phyloP scores from a whole-genome alignment of 35 echinoderm and acorn worm genomes.

The Apostichopus parvimensis region DNA sequence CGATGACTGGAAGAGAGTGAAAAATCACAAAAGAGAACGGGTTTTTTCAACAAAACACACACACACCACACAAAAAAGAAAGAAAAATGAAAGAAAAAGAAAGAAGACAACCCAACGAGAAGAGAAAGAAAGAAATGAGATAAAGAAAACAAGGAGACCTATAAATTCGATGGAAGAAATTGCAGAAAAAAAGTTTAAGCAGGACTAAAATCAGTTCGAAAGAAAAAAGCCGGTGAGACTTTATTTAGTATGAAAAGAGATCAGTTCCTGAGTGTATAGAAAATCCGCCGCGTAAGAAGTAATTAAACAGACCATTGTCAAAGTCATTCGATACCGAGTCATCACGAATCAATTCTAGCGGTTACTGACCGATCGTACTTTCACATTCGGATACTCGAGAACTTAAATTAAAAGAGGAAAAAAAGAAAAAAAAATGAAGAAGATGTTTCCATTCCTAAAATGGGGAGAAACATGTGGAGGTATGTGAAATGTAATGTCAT shows the following conservation, averaged over 20 bases:
- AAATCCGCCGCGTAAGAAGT: slow-evolving; percentile 17
- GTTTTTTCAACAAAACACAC: not conserved
- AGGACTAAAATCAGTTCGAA: not conserved
- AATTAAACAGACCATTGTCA: slow-evolving; percentile 29
- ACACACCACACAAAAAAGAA: not conserved
- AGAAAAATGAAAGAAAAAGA: not conserved
- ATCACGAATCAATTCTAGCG: slow-evolving; percentile 25
- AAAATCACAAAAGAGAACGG: slow-evolving; percentile 25
- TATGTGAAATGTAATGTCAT: no score
- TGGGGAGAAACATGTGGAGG: no score
- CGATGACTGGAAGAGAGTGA: slow-evolving; percentile 21
- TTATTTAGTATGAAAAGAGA: not conserved
- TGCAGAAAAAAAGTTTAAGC: not conserved
- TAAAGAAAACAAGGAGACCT: not conserved
- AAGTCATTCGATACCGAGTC: slow-evolving; percentile 13
- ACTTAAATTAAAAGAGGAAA: not conserved
- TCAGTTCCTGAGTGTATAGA: not conserved
- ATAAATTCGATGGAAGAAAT: not conserved
- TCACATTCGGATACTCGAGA: not conserved
- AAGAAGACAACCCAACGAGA: not conserved
- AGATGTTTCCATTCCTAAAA: no score
- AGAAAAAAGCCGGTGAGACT: not conserved
- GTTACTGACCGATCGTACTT: slow-evolving; percentile 40
- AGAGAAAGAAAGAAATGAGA: not conserved
- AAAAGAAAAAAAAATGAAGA: not conserved